Evolutionary conservation across 2,113 vertebrate genomes (phyloP).

Genomic region (Periophthalmus modestus): DNA sequence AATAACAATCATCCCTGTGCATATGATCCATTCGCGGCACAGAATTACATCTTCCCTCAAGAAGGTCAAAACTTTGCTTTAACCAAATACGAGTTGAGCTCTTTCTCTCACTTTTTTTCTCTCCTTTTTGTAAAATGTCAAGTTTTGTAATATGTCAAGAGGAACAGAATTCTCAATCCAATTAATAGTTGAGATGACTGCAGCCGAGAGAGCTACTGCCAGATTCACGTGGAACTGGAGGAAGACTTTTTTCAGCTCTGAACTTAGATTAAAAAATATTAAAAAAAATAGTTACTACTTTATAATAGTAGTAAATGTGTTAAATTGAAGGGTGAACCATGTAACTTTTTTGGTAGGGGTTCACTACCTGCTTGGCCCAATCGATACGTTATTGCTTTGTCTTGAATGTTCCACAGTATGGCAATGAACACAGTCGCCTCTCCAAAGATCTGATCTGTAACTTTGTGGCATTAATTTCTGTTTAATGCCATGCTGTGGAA

Average conservation of each 20-base stretch:
- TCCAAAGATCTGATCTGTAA: too few species aligned
- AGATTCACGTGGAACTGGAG: constrained; percentile 10
- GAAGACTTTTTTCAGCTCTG: not conserved
- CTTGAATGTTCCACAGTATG: too few species aligned
- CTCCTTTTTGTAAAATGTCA: constrained; percentile 37
- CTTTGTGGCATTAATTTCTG: too few species aligned
- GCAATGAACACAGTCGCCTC: too few species aligned
- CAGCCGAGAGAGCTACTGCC: constrained; percentile 3
- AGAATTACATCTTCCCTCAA: constrained; percentile 8
- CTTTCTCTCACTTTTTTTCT: constrained; percentile 8
- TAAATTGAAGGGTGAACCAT: not conserved
- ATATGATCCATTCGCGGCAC: not conserved
- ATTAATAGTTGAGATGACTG: constrained; percentile 27
- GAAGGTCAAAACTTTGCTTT: constrained; percentile 25
- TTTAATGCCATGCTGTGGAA: too few species aligned
- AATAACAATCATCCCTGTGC: not conserved
- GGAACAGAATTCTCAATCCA: constrained; percentile 37
- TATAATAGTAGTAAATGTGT: too few species aligned
- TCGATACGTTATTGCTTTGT: not conserved
- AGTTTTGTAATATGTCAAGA: constrained; percentile 40
- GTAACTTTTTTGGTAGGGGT: not conserved
- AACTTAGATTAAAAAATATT: not conserved
- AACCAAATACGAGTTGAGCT: constrained; percentile 7
- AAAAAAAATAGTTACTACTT: too few species aligned
- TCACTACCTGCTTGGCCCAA: not conserved